Evolutionary conservation across 2,113 vertebrate species (phyloP), one percentile per base, ranked within the genome.

Genomic region (Plecotus auritus): DNA sequence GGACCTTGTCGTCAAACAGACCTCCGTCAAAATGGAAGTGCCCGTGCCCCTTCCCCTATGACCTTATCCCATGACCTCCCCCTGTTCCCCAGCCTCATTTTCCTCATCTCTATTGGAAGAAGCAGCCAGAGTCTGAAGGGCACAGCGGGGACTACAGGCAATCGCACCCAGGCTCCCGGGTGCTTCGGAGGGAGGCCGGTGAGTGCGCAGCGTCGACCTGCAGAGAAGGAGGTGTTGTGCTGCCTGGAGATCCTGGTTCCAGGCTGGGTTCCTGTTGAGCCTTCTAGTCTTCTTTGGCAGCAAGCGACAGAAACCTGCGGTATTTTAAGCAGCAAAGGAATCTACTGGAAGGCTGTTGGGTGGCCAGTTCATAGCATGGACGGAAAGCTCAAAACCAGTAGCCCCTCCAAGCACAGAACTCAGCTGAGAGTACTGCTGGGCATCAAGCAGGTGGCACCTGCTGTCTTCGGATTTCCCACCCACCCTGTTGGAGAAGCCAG

Each of bases 121-220:
- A 59, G 23, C 56, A 26, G 22, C 23, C 56, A 59, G 23, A 59
- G 56, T 42, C 7, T 0, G 2, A 3, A 47, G 35, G 32, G 9
- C 16, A 54, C 64, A 0, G 9, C 0, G 23, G 42, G n/a, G 30
- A 7, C 2, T 5, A 1, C 2, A n/a, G 67, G 28, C 4, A 4
- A 6, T 17, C 1, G 5, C 12, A 8, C 23, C 35, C n/a, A 5
- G 42, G 78, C 64, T 20, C 8, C 0, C 9, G 14, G 16, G 20
- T 1, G 20, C 28, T 30, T 40, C 26, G 4, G 23, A 64, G 3
- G 16, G 14, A 26, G 56, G 56, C 23, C 3, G 3, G 9, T 59
- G 56, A 59, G 56, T 10, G 23, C 56, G 0, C 56, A 59, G 56
- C 0, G 9, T 59, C 9, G 2, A 23, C 9, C 56, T 59, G 56